Evolutionary conservation across 2,797 vertebrate genomes (phyloP).

Genomic region (Mionectes olivaceus): DNA sequence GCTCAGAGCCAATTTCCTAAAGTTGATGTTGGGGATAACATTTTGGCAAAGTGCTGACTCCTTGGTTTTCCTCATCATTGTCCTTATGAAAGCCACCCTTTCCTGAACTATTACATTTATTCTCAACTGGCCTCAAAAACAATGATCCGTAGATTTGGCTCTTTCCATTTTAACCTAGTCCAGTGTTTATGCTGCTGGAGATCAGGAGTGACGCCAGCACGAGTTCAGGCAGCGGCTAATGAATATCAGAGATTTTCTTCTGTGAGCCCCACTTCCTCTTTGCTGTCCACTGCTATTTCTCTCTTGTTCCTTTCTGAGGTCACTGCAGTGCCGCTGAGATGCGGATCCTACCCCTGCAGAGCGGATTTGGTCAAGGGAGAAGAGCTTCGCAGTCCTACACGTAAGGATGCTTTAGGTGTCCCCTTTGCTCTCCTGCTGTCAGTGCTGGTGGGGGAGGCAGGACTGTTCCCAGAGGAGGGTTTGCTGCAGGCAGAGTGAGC

Average conservation of each 20-base stretch:
- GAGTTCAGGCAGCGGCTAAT: neutral
- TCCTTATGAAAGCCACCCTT: slow-evolving; percentile 24
- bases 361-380: neutral
- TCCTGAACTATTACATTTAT: slow-evolving; percentile 36
- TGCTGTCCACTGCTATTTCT: neutral
- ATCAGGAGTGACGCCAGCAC: neutral
- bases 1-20: neutral
- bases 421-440: neutral
- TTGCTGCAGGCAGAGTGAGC: neutral
- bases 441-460: accelerated
- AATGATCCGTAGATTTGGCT: slow-evolving; percentile 24
- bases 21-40: neutral
- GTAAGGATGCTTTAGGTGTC: neutral
- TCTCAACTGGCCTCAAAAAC: neutral
- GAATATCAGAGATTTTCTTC: neutral
- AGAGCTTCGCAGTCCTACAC: accelerated
- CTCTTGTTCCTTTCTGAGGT: neutral
- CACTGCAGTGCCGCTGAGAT: neutral
- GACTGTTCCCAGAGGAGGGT: neutral
- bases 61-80: slow-evolving; percentile 30
- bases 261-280: neutral
- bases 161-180: slow-evolving; percentile 11
- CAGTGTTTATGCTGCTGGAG: neutral
- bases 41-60: slow-evolving; percentile 21
- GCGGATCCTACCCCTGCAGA: accelerated